Conservation (phyloP, 2,113 vertebrate species). For the Rhizomys pruinosus region DNA sequence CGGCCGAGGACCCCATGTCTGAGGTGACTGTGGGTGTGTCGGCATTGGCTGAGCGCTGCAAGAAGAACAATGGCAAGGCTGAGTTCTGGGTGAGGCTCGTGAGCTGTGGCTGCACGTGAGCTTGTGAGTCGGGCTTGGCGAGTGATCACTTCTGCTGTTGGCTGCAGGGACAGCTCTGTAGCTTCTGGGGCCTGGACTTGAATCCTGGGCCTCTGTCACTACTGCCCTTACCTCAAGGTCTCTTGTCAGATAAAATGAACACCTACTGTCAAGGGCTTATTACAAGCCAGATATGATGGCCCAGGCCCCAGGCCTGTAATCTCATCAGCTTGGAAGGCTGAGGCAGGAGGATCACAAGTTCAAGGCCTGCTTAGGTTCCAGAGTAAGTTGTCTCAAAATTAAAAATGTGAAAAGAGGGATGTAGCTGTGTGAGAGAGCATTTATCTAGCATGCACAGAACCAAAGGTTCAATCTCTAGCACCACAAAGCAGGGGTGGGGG, state of each 20-base stretch:
- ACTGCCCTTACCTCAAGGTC: neutral
- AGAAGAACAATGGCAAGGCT: conserved; percentile 94
- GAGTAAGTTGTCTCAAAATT: too few species aligned
- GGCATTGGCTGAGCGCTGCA: conserved; percentile 95
- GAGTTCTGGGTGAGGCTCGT: conserved; percentile 95
- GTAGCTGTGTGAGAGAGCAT: neutral
- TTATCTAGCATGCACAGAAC: neutral
- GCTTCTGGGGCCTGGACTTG: neutral
- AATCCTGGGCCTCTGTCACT: neutral
- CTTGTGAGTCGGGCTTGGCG: rapidly evolving
- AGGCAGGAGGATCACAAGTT: neutral
- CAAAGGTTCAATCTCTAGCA: neutral
- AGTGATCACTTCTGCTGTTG: too few species aligned
- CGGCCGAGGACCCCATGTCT: conserved; percentile 93
- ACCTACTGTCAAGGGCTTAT: neutral
- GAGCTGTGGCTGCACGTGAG: neutral
- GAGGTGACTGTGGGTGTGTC: conserved; percentile 97
- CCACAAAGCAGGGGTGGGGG: neutral
- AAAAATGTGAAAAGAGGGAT: too few species aligned
- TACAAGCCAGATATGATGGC: neutral
- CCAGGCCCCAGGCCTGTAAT: neutral
- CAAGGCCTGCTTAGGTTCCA: neutral
- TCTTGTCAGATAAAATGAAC: neutral
- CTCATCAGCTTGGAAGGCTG: neutral
- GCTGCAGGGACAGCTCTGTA: neutral